Evolutionary conservation across 1,140 invertebrate species (phyloP).

Genomic region (Mya arenaria): DNA sequence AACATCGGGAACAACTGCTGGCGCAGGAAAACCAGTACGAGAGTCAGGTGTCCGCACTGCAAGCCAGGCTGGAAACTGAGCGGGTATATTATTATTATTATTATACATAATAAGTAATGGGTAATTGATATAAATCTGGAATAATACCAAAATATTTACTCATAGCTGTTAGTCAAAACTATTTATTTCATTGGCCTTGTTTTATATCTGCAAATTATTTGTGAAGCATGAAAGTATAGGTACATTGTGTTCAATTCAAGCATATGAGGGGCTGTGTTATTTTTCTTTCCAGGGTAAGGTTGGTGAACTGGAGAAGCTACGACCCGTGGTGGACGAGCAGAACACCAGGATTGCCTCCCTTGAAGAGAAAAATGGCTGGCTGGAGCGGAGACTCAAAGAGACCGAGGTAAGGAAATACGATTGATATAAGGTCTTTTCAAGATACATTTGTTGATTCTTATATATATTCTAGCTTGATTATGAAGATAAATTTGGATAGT

Average conservation of each 20-base stretch:
- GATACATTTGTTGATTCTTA: too few relatives aligned
- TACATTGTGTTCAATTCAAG: background rate
- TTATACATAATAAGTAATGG: too few relatives aligned
- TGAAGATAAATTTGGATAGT: too few relatives aligned
- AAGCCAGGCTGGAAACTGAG: slow-evolving; percentile 66
- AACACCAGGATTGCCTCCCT: slow-evolving; percentile 67
- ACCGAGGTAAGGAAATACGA: slow-evolving; percentile 76
- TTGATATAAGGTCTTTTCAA: too few relatives aligned
- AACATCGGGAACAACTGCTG: slow-evolving; percentile 74
- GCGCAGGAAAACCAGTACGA: slow-evolving; percentile 69
- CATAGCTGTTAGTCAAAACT: too few relatives aligned
- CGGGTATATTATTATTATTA: too few relatives aligned
- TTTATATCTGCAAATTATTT: background rate
- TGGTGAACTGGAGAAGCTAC: slow-evolving; percentile 71
- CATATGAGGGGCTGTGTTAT: background rate
- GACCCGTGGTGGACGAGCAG: slow-evolving; percentile 68
- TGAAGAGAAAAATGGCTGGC: slow-evolving; percentile 75
- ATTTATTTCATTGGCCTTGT: too few relatives aligned
- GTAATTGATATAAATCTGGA: too few relatives aligned
- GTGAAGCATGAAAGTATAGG: background rate
- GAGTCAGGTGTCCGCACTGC: slow-evolving; percentile 62
- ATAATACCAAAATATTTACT: too few relatives aligned
- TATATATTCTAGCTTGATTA: too few relatives aligned
- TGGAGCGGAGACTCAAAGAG: slow-evolving; percentile 76
- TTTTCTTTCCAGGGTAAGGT: slow-evolving; percentile 66